Evolutionary conservation across 2,888 invertebrate genomes (phyloP).

Genomic region (Tineola bisselliella): DNA sequence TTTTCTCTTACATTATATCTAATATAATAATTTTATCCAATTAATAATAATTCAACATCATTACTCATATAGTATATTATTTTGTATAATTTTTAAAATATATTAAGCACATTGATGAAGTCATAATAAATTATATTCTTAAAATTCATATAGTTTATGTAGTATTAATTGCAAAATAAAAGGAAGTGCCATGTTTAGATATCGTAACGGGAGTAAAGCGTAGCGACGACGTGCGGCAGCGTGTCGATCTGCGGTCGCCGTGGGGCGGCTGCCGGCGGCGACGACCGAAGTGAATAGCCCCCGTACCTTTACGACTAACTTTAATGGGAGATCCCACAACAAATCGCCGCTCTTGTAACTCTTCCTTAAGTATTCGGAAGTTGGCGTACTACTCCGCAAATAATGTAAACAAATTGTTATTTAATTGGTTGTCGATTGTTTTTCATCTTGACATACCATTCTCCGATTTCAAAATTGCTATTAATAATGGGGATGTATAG

Average conservation of each 20-base stretch:
- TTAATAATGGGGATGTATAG: no score
- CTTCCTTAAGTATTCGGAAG: constrained; percentile 6
- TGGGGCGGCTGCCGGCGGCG: constrained; percentile 39
- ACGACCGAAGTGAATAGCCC: constrained; percentile 17
- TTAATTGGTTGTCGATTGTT: neutral
- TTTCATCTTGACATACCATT: no score
- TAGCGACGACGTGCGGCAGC: constrained; percentile 59
- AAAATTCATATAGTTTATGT: no score
- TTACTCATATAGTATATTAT: no score
- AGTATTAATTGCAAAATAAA: neutral
- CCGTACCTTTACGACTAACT: constrained; percentile 12
- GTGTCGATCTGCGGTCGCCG: constrained; percentile 66
- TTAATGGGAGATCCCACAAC: constrained; percentile 13
- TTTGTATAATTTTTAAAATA: no score
- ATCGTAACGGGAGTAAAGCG: neutral
- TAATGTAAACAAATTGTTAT: neutral
- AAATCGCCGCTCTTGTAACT: constrained; percentile 6
- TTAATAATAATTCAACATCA: no score
- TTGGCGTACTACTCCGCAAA: neutral
- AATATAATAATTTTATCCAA: no score
- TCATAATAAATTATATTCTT: no score
- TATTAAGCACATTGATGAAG: no score
- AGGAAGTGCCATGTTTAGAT: neutral
- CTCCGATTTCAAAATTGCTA: no score
- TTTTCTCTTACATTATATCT: no score